Evolutionary conservation across 92 coral and sea anemone species (phyloP), one percentile per base, ranked within the genome.

Genomic region (Meandrina meandrites): DNA sequence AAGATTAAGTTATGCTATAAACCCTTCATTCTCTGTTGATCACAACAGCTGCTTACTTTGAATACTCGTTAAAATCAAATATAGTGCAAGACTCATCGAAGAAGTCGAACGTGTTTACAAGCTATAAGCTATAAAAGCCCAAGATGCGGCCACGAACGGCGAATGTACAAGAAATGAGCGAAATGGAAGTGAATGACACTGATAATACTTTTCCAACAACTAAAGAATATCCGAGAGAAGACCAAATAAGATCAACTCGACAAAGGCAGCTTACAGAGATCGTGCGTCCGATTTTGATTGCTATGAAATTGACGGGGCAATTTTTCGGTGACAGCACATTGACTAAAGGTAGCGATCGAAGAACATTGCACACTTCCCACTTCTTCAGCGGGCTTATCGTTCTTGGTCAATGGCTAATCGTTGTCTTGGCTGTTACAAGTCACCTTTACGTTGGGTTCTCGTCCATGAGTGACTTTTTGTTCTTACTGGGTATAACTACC

Each of bases 301-400:
- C 79, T 6, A 83, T 83, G 86, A 83, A 83, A 24, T 58, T 83
- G 14, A n/a, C 86, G 5, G 86, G 86, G 21, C 79, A 72, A 21
- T 48, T 31, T 11, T 83, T 83, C 14, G 86, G 86, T 30, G 79
- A 71, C 31, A 83, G 78, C 13, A 58, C 70, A 10, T 22, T 51
- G 15, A 48, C 34, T 42, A 69, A 70, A 2, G 34, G 17, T 16
- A 9, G 24, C 15, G 35, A 11, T 5, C 50, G 50, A 36, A 35
- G 70, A 21, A 22, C 56, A 12, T 32, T 24, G 11, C 19, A 13
- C 24, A 34, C 22, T 34, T 83, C 86, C n/a, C 66, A 19, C 31
- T 71, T 24, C 22, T 70, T 50, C 79, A 69, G 86, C 51, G 11
- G 34, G 5, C 21, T 83, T 4, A 32, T 83, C 17, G 79, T 31